These are phyloP conservation scores for Drosophila persimilis DNA, from an alignment of 1,140 invertebrate species.

Conservation along the genomic window DNA sequence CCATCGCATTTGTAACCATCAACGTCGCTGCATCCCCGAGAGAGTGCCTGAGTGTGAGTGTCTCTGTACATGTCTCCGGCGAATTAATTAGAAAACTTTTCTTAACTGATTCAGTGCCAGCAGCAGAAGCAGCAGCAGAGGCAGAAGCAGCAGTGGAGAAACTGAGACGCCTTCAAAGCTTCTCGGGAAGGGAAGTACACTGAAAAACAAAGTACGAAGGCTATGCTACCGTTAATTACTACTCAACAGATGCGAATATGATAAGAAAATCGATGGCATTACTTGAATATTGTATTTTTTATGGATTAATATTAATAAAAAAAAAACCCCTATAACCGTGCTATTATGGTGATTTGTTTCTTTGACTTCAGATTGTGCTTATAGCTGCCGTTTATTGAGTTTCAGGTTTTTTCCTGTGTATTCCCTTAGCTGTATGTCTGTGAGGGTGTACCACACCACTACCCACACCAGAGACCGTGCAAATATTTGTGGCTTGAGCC, in stretches of 20 bases:
- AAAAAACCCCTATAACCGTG: not conserved
- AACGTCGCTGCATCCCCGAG: conserved; percentile 35
- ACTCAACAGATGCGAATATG: too few species aligned
- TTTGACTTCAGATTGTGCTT: not conserved
- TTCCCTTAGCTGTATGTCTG: not conserved
- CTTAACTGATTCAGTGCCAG: conserved; percentile 76
- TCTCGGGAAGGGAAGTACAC: conserved; percentile 31
- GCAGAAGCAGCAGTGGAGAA: conserved; percentile 49
- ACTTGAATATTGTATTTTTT: too few species aligned
- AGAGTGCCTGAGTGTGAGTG: conserved; percentile 15
- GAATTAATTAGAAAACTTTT: conserved; percentile 81
- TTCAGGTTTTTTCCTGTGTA: not conserved
- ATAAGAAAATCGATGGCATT: too few species aligned
- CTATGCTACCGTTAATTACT: too few species aligned
- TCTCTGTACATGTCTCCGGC: conserved; percentile 54
- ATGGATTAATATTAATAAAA: not conserved
- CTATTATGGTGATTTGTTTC: not conserved
- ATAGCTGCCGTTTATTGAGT: too few species aligned
- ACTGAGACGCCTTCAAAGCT: conserved; percentile 48
- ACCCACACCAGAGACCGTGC: conserved; percentile 23
- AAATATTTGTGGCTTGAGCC: conserved; percentile 50
- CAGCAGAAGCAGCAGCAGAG: conserved; percentile 51
- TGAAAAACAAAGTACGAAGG: too few species aligned
- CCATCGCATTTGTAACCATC: conserved; percentile 40
- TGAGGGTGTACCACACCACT: too few species aligned